A percentile compares a stretch with the other conserved stretches of the same genome.
Conservation (phyloP, 2,797 vertebrate species). For the Micropoecilia bifurca region DNA sequence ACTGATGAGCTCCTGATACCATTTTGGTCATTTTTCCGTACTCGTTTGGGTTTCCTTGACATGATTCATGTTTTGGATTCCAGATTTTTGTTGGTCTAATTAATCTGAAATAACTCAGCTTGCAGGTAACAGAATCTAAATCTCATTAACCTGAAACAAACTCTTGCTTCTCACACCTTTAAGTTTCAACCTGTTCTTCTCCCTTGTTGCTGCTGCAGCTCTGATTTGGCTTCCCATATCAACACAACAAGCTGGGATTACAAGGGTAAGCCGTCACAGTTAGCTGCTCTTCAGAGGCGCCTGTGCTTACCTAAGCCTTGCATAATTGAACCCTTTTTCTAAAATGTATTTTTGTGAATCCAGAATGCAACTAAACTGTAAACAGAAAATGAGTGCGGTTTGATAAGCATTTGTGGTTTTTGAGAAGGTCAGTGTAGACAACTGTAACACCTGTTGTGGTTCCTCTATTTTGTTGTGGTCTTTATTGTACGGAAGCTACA, state of each 20-base stretch:
- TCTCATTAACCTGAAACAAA: neutral
- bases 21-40: neutral
- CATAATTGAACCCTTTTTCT: conserved; percentile 70
- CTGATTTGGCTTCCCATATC: conserved; percentile 65
- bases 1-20: neutral
- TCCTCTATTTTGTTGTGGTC: neutral
- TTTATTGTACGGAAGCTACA: conserved; percentile 14
- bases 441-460: conserved; percentile 28
- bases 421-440: neutral
- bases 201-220: conserved; percentile 30
- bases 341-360: conserved; percentile 47
- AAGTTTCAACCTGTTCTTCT: conserved; percentile 7
- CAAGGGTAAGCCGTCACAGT: conserved; percentile 70
- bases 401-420: neutral
- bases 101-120: neutral
- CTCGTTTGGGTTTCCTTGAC: neutral
- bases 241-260: conserved; percentile 73
- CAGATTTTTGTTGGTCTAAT: neutral
- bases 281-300: conserved; percentile 61
- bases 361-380: conserved; percentile 29
- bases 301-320: conserved; percentile 66
- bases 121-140: neutral
- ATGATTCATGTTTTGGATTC: neutral
- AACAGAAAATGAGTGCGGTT: conserved; percentile 32
- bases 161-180: neutral